Percentiles rank a stretch among this genome's conserved stretches.
These are phyloP conservation scores for Rhipidura dahli DNA, from an alignment of 2,113 vertebrate genomes.

Conservation along the genomic window DNA sequence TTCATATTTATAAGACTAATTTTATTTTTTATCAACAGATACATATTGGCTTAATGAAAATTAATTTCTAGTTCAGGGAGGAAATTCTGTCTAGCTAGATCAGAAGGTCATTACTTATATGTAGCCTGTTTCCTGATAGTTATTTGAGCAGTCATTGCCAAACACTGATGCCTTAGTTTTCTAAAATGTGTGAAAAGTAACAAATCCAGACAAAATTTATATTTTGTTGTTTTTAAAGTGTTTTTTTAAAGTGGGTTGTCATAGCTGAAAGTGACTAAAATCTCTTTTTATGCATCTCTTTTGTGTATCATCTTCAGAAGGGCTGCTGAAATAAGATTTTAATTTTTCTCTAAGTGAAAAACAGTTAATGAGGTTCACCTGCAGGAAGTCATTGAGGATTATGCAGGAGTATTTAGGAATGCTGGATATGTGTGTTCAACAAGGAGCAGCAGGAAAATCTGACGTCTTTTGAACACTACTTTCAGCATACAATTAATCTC, in stretches of 20 bases:
- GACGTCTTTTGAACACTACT: background rate
- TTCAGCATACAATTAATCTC: background rate
- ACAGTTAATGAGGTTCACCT: background rate
- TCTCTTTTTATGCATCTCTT: background rate
- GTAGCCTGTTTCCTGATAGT: background rate
- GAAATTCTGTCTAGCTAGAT: background rate
- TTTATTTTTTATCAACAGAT: background rate
- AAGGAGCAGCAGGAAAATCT: background rate
- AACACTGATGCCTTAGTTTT: background rate
- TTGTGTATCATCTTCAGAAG: background rate
- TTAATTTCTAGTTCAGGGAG: background rate
- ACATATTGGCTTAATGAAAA: background rate
- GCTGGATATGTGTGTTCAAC: background rate
- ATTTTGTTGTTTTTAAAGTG: background rate
- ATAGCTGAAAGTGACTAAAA: background rate
- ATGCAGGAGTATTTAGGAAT: background rate
- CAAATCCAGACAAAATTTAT: background rate
- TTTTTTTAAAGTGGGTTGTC: fast-evolving
- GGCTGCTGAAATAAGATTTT: background rate
- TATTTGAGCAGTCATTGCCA: background rate
- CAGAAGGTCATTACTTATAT: background rate
- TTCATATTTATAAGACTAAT: background rate
- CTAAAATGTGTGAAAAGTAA: background rate
- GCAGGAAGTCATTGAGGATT: background rate
- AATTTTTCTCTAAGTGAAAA: background rate